Conservation (phyloP, 2,113 vertebrate species). For the Falcunculus frontatus region DNA sequence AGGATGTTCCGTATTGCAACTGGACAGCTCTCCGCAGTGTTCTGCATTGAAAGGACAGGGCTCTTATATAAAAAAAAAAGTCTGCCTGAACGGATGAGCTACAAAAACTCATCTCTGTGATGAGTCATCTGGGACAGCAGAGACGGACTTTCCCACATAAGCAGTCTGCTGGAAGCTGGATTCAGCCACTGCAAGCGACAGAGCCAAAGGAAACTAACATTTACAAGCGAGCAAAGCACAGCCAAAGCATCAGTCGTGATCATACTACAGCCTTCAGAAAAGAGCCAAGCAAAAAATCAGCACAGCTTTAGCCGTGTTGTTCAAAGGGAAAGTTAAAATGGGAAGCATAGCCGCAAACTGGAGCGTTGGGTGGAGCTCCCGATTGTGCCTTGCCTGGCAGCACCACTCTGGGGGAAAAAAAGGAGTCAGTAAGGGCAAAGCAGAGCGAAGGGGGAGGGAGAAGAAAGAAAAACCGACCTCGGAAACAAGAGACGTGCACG, state of each 20-base stretch:
- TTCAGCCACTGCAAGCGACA: not conserved
- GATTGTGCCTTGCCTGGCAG: not conserved
- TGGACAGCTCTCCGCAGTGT: slow-evolving; percentile 18
- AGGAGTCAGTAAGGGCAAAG: slow-evolving; percentile 9
- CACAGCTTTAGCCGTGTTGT: not conserved
- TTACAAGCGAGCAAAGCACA: not conserved
- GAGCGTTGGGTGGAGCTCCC: slow-evolving; percentile 29
- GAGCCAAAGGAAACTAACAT: slow-evolving; percentile 1
- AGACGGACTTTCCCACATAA: slow-evolving; percentile 23
- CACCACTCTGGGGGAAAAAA: not conserved
- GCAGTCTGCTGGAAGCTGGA: slow-evolving; percentile 18
- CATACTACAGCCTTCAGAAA: not conserved
- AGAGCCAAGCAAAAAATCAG: not conserved
- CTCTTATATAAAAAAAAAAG: not conserved
- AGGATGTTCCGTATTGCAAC: not conserved
- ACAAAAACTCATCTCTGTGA: slow-evolving; percentile 36
- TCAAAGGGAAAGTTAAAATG: slow-evolving; percentile 29
- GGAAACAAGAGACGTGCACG: not conserved
- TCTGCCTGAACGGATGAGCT: not conserved
- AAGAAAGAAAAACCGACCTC: not conserved
- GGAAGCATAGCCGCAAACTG: not conserved
- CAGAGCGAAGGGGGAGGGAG: not conserved
- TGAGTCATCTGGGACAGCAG: slow-evolving; percentile 59
- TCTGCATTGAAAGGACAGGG: not conserved
- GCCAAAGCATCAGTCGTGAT: not conserved